Base-by-base conservation (phyloP, 2,888 invertebrate genomes). In the Shargacucullia verbasci region DNA sequence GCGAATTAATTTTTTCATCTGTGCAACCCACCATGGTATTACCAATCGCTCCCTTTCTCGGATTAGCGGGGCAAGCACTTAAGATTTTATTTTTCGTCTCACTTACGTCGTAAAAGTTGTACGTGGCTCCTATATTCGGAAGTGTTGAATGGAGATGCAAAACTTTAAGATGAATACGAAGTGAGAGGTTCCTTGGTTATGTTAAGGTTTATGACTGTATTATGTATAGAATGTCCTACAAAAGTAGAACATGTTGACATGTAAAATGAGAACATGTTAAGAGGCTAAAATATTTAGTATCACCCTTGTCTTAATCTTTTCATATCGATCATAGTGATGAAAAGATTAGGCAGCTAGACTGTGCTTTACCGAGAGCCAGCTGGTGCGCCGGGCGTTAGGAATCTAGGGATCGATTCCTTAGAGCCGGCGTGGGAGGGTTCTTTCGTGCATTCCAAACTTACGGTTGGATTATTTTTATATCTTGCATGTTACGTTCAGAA, bases 41-140 rank as follows among this genome's bases (percentile, higher is more conserved):
- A 80, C 84, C 81, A 79, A 83, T 83, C 80, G 79, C 76, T 76
- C 79, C 80, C 72, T 78, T 76, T 77, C 83, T 66, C 71, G 85
- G 88, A 88, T 88, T 88, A 88, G 84, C 79, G 76, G 56, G 70
- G 76, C 80, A 80, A 81, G 87, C 89, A 88, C 89, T 88, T 86
- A 85, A 86, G 84, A 84, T 88, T 88, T 88, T 85, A 87, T 86
- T 82, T 84, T 85, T 82, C 80, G 81, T 77, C 86, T 79, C 78
- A 78, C 77, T 76, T 62, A 64, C 65, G 68, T 79, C 83, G 78
- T 88, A 85, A 88, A 87, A 76, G 65, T 76, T 78, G 82, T 83
- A 86, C 88, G 88, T 88, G 88, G 77, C 68, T 75, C 63, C 76
- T 80, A 78, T 77, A 76, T 73, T 76, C 62, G 59, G 49, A 54